Percentiles rank a stretch among this genome's conserved stretches.
These are phyloP conservation scores for Hirundichthys speculiger DNA, from an alignment of 2,113 vertebrate species.

Conservation along the genomic window DNA sequence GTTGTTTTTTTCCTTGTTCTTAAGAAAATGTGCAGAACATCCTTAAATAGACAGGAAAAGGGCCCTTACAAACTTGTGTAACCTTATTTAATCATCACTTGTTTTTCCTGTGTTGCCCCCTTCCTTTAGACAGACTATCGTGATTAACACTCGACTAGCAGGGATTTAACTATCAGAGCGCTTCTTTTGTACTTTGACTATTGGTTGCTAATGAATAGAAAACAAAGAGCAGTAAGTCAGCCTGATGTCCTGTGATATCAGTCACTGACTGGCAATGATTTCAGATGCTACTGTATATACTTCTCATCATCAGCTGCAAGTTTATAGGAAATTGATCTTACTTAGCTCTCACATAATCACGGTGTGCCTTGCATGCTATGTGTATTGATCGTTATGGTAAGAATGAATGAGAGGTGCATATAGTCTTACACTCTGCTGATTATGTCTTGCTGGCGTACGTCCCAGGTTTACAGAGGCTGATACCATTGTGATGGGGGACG, in stretches of 20 bases:
- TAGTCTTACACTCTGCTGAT: conserved; percentile 32
- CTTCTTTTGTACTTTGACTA: conserved; percentile 3
- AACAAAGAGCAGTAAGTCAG: conserved; percentile 27
- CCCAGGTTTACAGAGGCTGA: conserved; percentile 92
- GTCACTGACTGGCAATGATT: conserved; percentile 30
- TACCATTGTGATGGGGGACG: conserved; percentile 94
- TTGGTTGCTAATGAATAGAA: conserved; percentile 20
- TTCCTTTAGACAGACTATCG: conserved; percentile 12
- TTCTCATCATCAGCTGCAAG: conserved; percentile 25
- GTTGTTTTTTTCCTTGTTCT: conserved; percentile 15
- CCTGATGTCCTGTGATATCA: conserved; percentile 21
- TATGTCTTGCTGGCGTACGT: conserved; percentile 14
- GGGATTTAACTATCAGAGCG: conserved; percentile 18
- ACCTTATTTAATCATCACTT: conserved; percentile 1
- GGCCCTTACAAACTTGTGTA: too few species aligned
- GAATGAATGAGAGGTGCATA: conserved; percentile 12
- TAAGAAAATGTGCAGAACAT: conserved; percentile 43
- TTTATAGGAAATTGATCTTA: conserved; percentile 46
- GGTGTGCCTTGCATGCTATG: conserved; percentile 6
- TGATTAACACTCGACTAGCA: conserved; percentile 8
- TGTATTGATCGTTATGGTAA: conserved; percentile 43
- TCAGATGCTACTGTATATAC: conserved; percentile 23
- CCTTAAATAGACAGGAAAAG: neutral
- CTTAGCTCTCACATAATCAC: conserved; percentile 45
- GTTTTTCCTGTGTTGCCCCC: conserved; percentile 3